phyloP scores from a whole-genome alignment of 2,113 vertebrate species.

The Herpetotheres cachinnans region DNA sequence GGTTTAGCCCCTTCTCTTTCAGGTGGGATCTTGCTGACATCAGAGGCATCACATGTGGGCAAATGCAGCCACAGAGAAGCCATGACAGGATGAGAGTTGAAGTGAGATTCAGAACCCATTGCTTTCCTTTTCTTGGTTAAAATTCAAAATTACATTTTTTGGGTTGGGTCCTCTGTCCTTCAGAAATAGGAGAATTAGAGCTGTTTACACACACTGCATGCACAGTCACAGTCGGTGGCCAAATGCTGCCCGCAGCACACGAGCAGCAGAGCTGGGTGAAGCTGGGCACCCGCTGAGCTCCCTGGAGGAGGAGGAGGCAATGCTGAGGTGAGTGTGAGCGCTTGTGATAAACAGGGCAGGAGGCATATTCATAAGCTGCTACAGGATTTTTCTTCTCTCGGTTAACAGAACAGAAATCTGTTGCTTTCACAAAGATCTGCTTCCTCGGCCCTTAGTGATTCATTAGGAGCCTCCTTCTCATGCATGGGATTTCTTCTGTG shows the following conservation, averaged over 20 bases:
- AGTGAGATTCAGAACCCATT: neutral
- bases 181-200: neutral
- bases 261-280: neutral
- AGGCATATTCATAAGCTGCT: fast-evolving
- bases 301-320: neutral
- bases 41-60: neutral
- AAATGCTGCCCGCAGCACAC: neutral
- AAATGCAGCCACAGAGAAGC: neutral
- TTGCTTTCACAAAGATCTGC: neutral
- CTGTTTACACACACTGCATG: neutral
- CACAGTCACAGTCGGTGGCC: fast-evolving
- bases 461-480: neutral
- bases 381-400: neutral
- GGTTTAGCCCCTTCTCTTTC: neutral
- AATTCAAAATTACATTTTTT: neutral
- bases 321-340: neutral
- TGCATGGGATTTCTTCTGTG: neutral
- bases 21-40: neutral
- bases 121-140: neutral
- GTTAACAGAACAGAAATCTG: neutral
- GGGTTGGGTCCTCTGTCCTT: neutral
- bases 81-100: fast-evolving
- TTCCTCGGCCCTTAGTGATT: neutral
- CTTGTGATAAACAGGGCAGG: neutral
- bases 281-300: neutral